Conservation (phyloP, 2,113 vertebrate genomes). For the Mastomys natalensis region DNA sequence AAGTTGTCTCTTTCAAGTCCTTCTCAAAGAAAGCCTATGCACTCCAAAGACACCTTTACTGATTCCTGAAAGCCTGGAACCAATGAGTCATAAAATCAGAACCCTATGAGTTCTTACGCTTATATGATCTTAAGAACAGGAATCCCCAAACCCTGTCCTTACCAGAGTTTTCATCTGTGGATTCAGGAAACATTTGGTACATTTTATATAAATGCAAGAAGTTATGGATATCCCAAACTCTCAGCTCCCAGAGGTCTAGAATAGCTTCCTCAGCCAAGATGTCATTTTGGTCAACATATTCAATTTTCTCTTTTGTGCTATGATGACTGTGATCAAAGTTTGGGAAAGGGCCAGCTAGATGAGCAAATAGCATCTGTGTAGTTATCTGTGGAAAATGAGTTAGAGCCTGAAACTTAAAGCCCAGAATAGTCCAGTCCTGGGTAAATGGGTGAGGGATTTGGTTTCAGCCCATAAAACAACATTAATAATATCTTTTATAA, state of each 20-base stretch:
- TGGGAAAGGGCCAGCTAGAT: accelerated
- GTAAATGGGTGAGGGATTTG: background rate
- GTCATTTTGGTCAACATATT: background rate
- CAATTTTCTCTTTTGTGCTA: conserved; percentile 1
- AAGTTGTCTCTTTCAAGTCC: background rate
- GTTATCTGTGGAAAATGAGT: background rate
- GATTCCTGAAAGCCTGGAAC: background rate
- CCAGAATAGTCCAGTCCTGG: background rate
- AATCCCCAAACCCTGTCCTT: background rate
- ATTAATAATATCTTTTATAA: background rate
- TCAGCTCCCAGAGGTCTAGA: conserved; percentile 34
- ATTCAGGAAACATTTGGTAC: background rate
- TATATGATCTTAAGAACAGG: background rate
- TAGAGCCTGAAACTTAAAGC: background rate
- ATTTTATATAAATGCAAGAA: background rate
- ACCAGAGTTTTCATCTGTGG: background rate
- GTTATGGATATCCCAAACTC: background rate
- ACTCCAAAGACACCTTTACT: background rate
- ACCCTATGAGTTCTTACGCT: background rate
- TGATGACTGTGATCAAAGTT: background rate
- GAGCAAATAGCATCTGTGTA: background rate
- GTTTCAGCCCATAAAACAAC: background rate
- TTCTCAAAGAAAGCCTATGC: background rate
- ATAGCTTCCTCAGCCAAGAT: background rate
- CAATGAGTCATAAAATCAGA: background rate